A percentile compares a stretch with the other conserved stretches of the same genome.
phyloP scores from a whole-genome alignment of 2,113 vertebrate genomes.

The Pygoscelis antarcticus region DNA sequence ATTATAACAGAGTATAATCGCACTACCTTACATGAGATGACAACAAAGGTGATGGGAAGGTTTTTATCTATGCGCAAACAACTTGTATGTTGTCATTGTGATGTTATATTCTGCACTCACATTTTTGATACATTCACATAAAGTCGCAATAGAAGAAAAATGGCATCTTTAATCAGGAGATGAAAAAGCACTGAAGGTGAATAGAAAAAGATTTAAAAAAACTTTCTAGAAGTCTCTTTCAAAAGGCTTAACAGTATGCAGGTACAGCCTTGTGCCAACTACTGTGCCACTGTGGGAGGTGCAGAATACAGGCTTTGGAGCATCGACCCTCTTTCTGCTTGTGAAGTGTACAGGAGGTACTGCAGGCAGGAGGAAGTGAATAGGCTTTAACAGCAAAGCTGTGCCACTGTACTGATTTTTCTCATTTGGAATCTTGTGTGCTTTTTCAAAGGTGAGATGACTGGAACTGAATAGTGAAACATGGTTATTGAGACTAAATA shows the following conservation, averaged over 20 bases:
- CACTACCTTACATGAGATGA: neutral
- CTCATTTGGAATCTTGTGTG: neutral
- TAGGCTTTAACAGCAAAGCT: neutral
- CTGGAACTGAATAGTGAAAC: neutral
- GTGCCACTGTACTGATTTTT: neutral
- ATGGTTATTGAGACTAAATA: neutral
- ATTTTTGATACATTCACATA: neutral
- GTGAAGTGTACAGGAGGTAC: neutral
- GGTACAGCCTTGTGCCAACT: neutral
- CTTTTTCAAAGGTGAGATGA: no score
- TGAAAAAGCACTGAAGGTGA: neutral
- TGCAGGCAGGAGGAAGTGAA: neutral
- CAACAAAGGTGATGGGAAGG: neutral
- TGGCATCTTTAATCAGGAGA: neutral
- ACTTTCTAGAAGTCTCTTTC: neutral
- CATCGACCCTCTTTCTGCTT: neutral
- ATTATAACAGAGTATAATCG: neutral
- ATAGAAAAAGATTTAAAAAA: neutral
- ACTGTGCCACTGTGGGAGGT: neutral
- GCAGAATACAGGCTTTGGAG: neutral
- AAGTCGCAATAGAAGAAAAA: neutral
- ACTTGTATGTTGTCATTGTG: neutral
- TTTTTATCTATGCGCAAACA: neutral
- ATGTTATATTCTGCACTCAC: neutral
- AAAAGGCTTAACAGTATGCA: neutral